Evolutionary conservation across 2,797 vertebrate species (phyloP).

Genomic region (Eulemur coronatus): DNA sequence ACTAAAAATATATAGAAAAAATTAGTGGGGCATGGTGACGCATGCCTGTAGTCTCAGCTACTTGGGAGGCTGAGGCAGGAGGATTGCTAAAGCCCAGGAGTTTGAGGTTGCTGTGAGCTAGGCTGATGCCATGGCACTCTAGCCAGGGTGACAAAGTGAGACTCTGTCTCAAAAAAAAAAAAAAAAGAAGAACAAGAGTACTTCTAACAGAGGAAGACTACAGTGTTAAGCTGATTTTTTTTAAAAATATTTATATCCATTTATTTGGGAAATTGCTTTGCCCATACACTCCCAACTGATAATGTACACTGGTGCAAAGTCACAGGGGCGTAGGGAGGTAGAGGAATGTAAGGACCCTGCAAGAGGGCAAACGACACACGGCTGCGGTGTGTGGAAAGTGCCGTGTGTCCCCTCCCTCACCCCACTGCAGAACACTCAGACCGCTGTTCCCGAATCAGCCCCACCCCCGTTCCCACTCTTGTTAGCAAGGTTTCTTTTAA

Average conservation of each 20-base stretch:
- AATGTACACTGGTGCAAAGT: constrained; percentile 40
- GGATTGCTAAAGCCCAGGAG: too few species aligned
- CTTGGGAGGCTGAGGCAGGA: too few species aligned
- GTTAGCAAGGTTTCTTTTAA: neutral
- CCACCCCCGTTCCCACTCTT: neutral
- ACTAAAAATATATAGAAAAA: too few species aligned
- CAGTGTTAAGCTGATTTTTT: too few species aligned
- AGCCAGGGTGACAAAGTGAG: too few species aligned
- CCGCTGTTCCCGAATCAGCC: neutral
- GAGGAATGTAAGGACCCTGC: neutral
- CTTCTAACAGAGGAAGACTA: too few species aligned
- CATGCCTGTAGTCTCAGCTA: too few species aligned
- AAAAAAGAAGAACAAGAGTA: neutral
- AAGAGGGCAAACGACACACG: neutral
- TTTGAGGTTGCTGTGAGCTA: too few species aligned
- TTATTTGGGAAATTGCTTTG: constrained; percentile 39
- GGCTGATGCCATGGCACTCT: too few species aligned
- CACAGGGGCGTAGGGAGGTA: neutral
- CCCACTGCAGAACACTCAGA: neutral
- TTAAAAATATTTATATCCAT: neutral
- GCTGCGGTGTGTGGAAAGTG: neutral
- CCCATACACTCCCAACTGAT: neutral
- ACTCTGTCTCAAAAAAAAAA: too few species aligned
- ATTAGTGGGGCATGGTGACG: too few species aligned
- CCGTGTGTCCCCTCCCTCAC: neutral